These are phyloP conservation scores for Papilio demoleus DNA, from an alignment of 2,888 invertebrate species.

Conservation along the genomic window DNA sequence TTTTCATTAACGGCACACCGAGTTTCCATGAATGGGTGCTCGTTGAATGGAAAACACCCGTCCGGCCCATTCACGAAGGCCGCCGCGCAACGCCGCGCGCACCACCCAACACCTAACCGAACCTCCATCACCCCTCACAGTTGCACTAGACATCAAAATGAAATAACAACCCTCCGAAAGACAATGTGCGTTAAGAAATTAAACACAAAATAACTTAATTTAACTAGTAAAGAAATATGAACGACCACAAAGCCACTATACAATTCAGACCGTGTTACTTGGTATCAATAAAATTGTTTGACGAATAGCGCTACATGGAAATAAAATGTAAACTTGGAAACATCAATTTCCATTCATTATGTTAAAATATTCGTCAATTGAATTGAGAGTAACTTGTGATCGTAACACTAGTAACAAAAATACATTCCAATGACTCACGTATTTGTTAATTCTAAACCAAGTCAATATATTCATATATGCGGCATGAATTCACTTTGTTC, in stretches of 20 bases:
- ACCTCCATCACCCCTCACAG: conserved; percentile 33
- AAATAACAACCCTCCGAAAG: neutral
- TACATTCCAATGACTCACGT: conserved; percentile 18
- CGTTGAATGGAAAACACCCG: conserved; percentile 77
- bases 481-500: conserved; percentile 13
- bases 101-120: conserved; percentile 26
- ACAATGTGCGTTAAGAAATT: neutral
- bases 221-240: neutral
- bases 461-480: conserved; percentile 30
- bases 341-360: conserved; percentile 36
- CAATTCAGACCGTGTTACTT: neutral
- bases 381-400: neutral
- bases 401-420: conserved; percentile 7
- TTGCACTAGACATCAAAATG: neutral
- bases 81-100: conserved; percentile 43
- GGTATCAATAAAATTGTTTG: neutral
- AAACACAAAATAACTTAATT: neutral
- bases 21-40: conserved; percentile 80
- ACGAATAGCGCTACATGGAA: neutral
- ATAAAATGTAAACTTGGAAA: conserved; percentile 4
- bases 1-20: conserved; percentile 79
- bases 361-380: conserved; percentile 30
- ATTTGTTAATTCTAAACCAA: conserved; percentile 29
- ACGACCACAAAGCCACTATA: neutral
- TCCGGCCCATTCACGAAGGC: conserved; percentile 68